Conservation (phyloP, 2,888 invertebrate genomes). For the Oxystoma pomonae region DNA sequence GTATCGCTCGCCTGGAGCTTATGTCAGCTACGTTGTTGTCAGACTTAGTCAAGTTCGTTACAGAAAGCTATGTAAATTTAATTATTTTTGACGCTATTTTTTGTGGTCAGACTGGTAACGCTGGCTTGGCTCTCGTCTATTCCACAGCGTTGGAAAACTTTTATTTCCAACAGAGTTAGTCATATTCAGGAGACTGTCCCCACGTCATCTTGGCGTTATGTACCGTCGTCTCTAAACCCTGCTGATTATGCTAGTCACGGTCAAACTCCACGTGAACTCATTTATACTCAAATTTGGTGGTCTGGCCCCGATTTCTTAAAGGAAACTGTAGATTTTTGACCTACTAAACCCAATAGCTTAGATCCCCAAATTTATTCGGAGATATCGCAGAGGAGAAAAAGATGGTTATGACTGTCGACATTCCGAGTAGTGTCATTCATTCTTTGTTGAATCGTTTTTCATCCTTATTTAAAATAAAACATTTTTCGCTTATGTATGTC, state of each 20-base stretch:
- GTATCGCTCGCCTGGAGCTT: not conserved
- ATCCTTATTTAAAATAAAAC: not conserved
- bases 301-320: not conserved
- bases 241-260: conserved; percentile 1
- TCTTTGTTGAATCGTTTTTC: not conserved
- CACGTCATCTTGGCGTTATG: no score
- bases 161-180: no score
- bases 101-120: no score
- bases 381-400: not conserved
- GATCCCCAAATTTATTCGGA: not conserved
- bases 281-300: no score
- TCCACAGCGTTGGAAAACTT: not conserved
- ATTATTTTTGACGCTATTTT: not conserved
- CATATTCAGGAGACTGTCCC: no score
- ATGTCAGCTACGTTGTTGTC: not conserved
- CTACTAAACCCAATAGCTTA: no score
- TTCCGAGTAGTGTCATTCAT: not conserved
- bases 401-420: not conserved
- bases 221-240: no score
- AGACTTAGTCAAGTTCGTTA: not conserved
- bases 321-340: not conserved
- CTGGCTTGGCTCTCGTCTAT: not conserved
- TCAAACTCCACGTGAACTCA: no score
- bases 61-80: not conserved
- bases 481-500: not conserved